These are phyloP conservation scores for Epinotia demarniana DNA, from an alignment of 2,888 invertebrate genomes.

Conservation along the genomic window DNA sequence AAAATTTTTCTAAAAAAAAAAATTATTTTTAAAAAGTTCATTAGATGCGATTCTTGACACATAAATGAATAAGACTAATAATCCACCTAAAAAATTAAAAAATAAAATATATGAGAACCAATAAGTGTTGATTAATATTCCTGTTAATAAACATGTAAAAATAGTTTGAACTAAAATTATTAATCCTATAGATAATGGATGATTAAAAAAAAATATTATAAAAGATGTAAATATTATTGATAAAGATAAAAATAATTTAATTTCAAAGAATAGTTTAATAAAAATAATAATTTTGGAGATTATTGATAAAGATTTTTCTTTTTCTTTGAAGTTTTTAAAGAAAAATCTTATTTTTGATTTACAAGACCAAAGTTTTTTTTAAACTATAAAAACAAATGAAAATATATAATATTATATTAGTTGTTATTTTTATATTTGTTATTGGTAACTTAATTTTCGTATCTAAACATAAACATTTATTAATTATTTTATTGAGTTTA, in stretches of 20 bases:
- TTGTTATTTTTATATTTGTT: slow-evolving; percentile 79
- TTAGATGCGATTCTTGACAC: slow-evolving; percentile 86
- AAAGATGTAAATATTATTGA: slow-evolving; percentile 67
- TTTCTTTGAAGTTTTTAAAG: slow-evolving; percentile 86
- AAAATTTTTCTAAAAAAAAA: slow-evolving; percentile 59
- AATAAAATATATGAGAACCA: slow-evolving; percentile 87
- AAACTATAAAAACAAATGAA: slow-evolving; percentile 87
- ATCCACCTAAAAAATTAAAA: slow-evolving; percentile 86
- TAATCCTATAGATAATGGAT: slow-evolving; percentile 83
- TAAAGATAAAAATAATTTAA: slow-evolving; percentile 68
- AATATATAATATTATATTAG: slow-evolving; percentile 69
- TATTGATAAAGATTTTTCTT: slow-evolving; percentile 83
- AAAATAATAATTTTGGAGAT: slow-evolving; percentile 90
- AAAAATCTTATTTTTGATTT: slow-evolving; percentile 85
- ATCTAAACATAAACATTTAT: slow-evolving; percentile 84
- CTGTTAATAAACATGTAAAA: slow-evolving; percentile 74
- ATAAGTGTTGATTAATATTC: slow-evolving; percentile 78
- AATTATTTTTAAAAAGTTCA: slow-evolving; percentile 79
- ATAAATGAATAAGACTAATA: slow-evolving; percentile 87
- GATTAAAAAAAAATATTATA: slow-evolving; percentile 66
- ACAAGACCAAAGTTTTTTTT: slow-evolving; percentile 88
- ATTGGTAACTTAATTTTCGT: slow-evolving; percentile 81
- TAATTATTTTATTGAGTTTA: slow-evolving; percentile 85
- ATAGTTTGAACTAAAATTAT: slow-evolving; percentile 82
- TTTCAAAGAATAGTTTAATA: slow-evolving; percentile 86